Conservation (phyloP, 2,888 invertebrate genomes). For the Tenthredo distinguenda region DNA sequence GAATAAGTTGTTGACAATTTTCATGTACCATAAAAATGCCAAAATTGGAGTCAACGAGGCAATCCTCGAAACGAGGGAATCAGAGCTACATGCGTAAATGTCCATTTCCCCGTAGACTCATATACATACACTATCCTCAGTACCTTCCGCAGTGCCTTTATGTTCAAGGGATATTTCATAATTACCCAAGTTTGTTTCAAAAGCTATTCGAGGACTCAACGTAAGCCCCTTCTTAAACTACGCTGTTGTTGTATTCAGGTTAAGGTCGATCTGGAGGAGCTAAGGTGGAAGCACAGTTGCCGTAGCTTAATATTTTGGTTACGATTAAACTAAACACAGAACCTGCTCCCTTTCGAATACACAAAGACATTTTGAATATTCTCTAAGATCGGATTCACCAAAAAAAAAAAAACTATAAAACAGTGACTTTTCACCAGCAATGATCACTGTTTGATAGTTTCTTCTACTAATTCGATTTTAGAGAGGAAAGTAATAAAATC, state of each 20-base stretch:
- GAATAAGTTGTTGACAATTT: not conserved
- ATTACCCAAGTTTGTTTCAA: conserved; percentile 36
- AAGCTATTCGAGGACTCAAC: conserved; percentile 34
- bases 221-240: conserved; percentile 2
- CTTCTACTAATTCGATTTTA: not conserved
- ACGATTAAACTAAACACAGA: not conserved
- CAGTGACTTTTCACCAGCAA: not conserved
- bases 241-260: not conserved
- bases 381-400: not conserved
- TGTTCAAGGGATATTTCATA: conserved; percentile 22
- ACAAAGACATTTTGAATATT: not conserved
- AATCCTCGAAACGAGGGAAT: conserved; percentile 7
- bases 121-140: not conserved
- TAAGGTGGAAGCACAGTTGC: not conserved
- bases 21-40: not conserved
- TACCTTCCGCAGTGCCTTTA: not conserved
- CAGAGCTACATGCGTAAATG: not conserved
- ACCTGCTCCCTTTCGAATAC: not conserved
- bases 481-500: not conserved
- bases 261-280: not conserved
- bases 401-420: not conserved
- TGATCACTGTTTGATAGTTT: conserved; percentile 2
- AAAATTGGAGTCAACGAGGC: not conserved
- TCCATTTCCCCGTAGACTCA: not conserved
- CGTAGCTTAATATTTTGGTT: not conserved